These are phyloP conservation scores for Eumerus sabulonum DNA, from an alignment of 2,888 invertebrate genomes.

Conservation along the genomic window DNA sequence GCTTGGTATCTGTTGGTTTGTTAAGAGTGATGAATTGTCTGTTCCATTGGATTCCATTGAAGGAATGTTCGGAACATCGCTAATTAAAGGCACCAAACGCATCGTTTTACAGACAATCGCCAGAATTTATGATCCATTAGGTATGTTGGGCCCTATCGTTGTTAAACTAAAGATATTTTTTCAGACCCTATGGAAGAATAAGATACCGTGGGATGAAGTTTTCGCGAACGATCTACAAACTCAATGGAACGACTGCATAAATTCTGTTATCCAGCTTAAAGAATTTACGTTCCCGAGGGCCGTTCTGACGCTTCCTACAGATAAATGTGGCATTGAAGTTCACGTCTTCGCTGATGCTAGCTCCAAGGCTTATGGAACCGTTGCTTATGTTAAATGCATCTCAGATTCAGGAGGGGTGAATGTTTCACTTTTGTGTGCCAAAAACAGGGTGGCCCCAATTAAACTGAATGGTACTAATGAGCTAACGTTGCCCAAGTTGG, in stretches of 20 bases:
- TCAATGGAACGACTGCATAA: constrained; percentile 6
- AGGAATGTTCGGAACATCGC: not conserved
- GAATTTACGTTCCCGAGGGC: constrained; percentile 4
- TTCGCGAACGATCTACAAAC: constrained; percentile 2
- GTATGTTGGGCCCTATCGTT: constrained; percentile 11
- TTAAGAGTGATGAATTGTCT: constrained; percentile 11
- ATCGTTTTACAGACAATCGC: constrained; percentile 5
- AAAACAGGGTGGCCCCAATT: constrained; percentile 11
- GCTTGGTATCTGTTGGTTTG: constrained; percentile 6
- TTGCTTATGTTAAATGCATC: constrained; percentile 7
- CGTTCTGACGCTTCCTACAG: not conserved
- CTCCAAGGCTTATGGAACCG: constrained; percentile 26
- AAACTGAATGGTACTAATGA: constrained; percentile 24
- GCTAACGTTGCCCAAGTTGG: constrained; percentile 19
- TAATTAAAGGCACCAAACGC: not conserved
- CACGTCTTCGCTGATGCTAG: constrained; percentile 39
- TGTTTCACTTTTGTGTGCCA: constrained; percentile 7
- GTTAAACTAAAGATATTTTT: constrained; percentile 13
- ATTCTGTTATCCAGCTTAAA: not conserved
- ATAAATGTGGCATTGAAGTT: constrained; percentile 3
- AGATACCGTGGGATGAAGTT: constrained; percentile 5
- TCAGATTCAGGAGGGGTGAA: not conserved
- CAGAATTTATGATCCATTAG: constrained; percentile 11
- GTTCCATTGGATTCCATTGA: constrained; percentile 9
- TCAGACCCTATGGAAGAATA: constrained; percentile 21